Evolutionary conservation across 2,113 vertebrate genomes (phyloP).

Genomic region (Ailurus styani): DNA sequence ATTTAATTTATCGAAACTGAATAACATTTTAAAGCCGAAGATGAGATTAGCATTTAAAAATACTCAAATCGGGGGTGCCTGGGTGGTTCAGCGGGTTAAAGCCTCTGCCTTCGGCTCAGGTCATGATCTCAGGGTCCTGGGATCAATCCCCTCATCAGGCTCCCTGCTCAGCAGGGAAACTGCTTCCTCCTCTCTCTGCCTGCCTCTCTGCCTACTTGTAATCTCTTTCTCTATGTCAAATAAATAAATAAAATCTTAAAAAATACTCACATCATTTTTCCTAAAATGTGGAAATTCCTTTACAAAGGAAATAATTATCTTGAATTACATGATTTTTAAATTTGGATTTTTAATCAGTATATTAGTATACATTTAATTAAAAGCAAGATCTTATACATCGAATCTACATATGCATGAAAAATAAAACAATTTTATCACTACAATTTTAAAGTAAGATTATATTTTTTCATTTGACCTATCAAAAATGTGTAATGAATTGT

Average conservation of each 20-base stretch:
- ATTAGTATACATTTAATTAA: neutral
- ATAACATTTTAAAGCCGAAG: neutral
- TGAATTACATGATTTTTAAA: neutral
- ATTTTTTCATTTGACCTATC: neutral
- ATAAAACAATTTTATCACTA: neutral
- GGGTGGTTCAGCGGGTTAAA: no score
- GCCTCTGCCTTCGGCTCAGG: no score
- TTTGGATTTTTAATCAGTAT: neutral
- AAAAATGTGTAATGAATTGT: neutral
- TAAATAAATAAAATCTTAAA: no score
- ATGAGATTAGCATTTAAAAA: neutral
- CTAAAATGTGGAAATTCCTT: neutral
- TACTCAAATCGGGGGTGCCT: no score
- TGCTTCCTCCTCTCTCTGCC: no score
- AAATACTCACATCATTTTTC: neutral
- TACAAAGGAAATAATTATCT: neutral
- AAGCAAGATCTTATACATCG: neutral
- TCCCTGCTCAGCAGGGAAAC: no score
- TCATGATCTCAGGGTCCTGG: no score
- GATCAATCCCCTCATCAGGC: no score
- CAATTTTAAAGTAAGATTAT: neutral
- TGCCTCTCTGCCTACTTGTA: no score
- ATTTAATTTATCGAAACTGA: neutral
- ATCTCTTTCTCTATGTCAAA: no score
- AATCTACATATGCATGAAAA: neutral